Evolutionary conservation across 2,113 vertebrate species (phyloP).

Genomic region (Myiopsitta monachus): DNA sequence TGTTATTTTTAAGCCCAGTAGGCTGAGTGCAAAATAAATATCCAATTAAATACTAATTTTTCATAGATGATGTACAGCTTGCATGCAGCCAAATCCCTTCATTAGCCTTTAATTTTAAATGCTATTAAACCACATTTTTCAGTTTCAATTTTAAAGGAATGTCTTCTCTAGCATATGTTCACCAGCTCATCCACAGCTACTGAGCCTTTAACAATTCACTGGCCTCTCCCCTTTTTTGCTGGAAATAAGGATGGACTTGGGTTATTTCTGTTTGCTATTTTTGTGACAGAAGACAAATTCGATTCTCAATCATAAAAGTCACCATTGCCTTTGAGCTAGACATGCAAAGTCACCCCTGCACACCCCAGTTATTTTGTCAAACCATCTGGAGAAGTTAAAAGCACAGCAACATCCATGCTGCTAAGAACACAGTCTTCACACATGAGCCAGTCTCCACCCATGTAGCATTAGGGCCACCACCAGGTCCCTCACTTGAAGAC

Average conservation of each 20-base stretch:
- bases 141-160: background rate
- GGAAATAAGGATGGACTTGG: background rate
- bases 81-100: background rate
- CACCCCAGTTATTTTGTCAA: background rate
- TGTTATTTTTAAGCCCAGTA: background rate
- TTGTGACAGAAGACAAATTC: background rate
- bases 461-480: background rate
- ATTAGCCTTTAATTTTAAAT: background rate
- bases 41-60: background rate
- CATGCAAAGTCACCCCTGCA: background rate
- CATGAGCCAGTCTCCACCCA: background rate
- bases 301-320: background rate
- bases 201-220: background rate
- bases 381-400: background rate
- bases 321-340: background rate
- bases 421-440: background rate
- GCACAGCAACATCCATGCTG: background rate
- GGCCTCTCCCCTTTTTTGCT: background rate
- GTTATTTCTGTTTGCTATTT: background rate
- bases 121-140: background rate
- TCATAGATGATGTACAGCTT: background rate
- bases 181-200: background rate
- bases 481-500: background rate
- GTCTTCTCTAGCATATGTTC: background rate
- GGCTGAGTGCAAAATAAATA: slow-evolving; percentile 9